Evolutionary conservation across 1,140 invertebrate species (phyloP).

Genomic region (Spodoptera litura): DNA sequence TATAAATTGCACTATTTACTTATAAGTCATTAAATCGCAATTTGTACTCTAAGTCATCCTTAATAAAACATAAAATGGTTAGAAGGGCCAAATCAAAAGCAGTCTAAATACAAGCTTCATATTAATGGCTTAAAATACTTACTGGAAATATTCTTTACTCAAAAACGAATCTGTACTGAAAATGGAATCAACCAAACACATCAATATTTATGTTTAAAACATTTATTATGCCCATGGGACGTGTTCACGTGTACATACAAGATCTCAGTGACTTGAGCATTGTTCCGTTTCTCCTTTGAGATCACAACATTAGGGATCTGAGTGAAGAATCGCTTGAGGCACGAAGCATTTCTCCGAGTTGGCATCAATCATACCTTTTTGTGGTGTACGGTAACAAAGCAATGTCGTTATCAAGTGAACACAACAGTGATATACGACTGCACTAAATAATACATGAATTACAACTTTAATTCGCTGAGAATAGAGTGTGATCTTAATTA

Average conservation of each 20-base stretch:
- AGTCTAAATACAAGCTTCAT: too few relatives aligned
- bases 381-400: neutral
- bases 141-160: too few relatives aligned
- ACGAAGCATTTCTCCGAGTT: slow-evolving; percentile 9
- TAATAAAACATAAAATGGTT: too few relatives aligned
- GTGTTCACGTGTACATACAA: neutral
- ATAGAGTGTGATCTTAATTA: slow-evolving; percentile 1
- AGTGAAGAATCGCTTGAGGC: slow-evolving; percentile 32
- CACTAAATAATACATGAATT: neutral
- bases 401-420: neutral
- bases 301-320: slow-evolving; percentile 34
- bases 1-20: too few relatives aligned
- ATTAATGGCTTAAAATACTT: too few relatives aligned
- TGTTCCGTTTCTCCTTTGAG: slow-evolving; percentile 18
- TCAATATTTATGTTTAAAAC: too few relatives aligned
- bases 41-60: too few relatives aligned
- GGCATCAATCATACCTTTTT: slow-evolving; percentile 46
- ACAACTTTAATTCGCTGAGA: slow-evolving; percentile 2
- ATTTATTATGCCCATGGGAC: too few relatives aligned
- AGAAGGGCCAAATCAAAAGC: too few relatives aligned
- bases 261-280: neutral
- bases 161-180: too few relatives aligned
- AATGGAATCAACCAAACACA: too few relatives aligned
- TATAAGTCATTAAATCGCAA: too few relatives aligned
- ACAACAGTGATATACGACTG: neutral